A percentile compares a stretch with the other conserved stretches of the same genome.
Conservation (phyloP, 2,113 vertebrate species). For the Prolemur simus region DNA sequence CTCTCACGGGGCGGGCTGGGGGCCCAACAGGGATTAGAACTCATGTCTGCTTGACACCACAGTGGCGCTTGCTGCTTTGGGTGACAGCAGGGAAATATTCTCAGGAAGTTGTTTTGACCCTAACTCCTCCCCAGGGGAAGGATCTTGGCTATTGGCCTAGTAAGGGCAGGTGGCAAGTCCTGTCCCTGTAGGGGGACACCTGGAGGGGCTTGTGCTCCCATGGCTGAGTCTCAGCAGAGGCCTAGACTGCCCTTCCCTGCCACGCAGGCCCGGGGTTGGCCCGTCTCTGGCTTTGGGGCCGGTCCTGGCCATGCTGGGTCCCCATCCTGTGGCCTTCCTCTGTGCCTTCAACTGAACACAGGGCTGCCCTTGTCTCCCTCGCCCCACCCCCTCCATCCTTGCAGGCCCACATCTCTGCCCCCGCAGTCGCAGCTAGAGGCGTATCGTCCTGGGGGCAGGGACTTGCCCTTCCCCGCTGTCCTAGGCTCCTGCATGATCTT, state of each 20-base stretch:
- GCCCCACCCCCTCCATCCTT: background rate
- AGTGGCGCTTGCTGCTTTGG: background rate
- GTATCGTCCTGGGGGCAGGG: background rate
- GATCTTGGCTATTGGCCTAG: background rate
- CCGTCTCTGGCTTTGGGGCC: background rate
- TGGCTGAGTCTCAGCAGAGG: background rate
- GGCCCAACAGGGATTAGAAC: background rate
- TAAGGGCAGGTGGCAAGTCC: background rate
- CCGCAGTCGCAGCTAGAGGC: background rate
- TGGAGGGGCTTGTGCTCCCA: too few species aligned
- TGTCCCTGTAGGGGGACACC: background rate
- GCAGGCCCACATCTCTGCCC: accelerated
- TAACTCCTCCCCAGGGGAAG: background rate
- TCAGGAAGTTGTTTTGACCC: background rate
- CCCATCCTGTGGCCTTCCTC: background rate
- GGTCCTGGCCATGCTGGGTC: background rate
- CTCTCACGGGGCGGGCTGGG: background rate
- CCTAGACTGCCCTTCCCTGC: too few species aligned
- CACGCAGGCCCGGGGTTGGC: accelerated
- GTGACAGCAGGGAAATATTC: background rate
- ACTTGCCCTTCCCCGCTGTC: accelerated
- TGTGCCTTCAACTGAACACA: background rate
- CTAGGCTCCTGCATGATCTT: background rate
- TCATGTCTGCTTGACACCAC: background rate
- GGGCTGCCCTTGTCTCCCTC: background rate